phyloP scores from a whole-genome alignment of 2,888 invertebrate genomes.

The Lordiphosa andalusiaca region DNA sequence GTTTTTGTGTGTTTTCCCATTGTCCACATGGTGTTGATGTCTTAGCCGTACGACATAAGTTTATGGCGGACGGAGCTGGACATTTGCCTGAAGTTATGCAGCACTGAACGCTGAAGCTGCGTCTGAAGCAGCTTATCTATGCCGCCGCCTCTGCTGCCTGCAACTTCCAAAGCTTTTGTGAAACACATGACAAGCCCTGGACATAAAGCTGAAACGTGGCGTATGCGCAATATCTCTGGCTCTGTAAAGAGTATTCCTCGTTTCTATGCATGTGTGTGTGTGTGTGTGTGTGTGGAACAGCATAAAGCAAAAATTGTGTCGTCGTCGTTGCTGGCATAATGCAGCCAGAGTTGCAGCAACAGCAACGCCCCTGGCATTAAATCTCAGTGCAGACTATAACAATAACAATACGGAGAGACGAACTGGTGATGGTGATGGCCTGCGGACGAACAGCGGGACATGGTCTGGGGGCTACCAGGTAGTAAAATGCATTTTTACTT shows the following conservation, averaged over 20 bases:
- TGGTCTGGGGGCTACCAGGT: conserved; percentile 31
- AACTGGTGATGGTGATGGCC: background rate
- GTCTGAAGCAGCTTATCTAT: conserved; percentile 37
- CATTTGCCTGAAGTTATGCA: conserved; percentile 66
- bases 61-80: conserved; percentile 39
- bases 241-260: conserved; percentile 20
- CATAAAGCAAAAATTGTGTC: conserved; percentile 68
- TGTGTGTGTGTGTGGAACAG: conserved; percentile 11
- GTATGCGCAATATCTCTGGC: conserved; percentile 68
- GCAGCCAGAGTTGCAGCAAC: conserved; percentile 37
- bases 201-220: conserved; percentile 57
- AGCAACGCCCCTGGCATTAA: conserved; percentile 43
- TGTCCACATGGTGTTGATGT: conserved; percentile 11
- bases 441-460: conserved; percentile 1
- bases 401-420: conserved; percentile 17
- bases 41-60: conserved; percentile 47
- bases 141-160: conserved; percentile 5
- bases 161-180: conserved; percentile 72
- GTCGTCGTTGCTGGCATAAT: conserved; percentile 46
- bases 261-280: conserved; percentile 13
- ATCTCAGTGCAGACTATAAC: conserved; percentile 45
- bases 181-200: conserved; percentile 45
- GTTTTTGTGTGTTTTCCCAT: conserved; percentile 17
- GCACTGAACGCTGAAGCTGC: conserved; percentile 40
- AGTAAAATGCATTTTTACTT: conserved; percentile 45